phyloP scores from a whole-genome alignment of 1,140 invertebrate species.

The Physella acuta region DNA sequence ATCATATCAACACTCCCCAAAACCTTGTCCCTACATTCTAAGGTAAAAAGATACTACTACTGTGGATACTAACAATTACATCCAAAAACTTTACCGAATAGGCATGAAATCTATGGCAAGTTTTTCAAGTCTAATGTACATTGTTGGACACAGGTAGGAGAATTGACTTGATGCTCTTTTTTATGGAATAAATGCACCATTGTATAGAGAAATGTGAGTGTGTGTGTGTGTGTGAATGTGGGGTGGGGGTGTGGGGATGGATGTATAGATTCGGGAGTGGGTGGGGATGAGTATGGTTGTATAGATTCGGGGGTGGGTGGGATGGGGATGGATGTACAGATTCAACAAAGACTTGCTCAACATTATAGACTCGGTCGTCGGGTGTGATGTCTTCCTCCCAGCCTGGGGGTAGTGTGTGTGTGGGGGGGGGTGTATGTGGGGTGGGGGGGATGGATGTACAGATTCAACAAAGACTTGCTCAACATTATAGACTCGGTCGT shows the following conservation, averaged over 20 bases:
- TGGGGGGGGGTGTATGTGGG: not conserved
- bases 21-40: too few species aligned
- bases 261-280: too few species aligned
- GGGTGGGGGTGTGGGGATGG: not conserved
- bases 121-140: too few species aligned
- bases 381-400: slow-evolving; percentile 44
- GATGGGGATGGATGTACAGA: too few species aligned
- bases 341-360: slow-evolving; percentile 53
- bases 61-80: too few species aligned
- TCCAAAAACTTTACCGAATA: too few species aligned
- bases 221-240: not conserved
- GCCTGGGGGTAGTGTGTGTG: slow-evolving; percentile 30
- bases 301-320: not conserved
- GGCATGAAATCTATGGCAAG: too few species aligned
- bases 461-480: slow-evolving; percentile 27
- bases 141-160: too few species aligned
- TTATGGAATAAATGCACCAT: too few species aligned
- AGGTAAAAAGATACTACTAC: too few species aligned
- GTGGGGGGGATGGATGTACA: not conserved
- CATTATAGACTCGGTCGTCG: slow-evolving; percentile 40
- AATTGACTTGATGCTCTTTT: too few species aligned
- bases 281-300: not conserved
- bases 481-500: slow-evolving; percentile 41
- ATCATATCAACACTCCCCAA: too few species aligned
- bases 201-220: not conserved